Conservation (phyloP, 2,797 vertebrate genomes). For the Cynodonichthys magdalenae region DNA sequence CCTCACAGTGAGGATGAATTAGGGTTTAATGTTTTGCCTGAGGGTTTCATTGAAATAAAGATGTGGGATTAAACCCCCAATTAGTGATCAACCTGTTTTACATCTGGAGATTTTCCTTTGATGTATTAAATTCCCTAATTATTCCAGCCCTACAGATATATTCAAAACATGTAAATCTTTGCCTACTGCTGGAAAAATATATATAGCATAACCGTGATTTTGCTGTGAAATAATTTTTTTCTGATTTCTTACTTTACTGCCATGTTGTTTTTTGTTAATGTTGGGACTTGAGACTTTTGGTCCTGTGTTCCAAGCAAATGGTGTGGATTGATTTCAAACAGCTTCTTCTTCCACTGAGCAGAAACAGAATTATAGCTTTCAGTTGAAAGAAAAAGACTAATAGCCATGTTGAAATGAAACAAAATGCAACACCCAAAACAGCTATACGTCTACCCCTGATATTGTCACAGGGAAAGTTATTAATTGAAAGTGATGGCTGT, state of each 20-base stretch:
- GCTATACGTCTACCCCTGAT: neutral
- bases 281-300: neutral
- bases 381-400: conserved; percentile 10
- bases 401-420: conserved; percentile 15
- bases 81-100: conserved; percentile 15
- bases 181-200: neutral
- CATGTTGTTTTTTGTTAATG: neutral
- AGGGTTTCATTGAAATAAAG: conserved; percentile 8
- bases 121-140: conserved; percentile 19
- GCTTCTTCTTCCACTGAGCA: neutral
- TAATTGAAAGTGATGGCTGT: conserved; percentile 17
- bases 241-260: neutral
- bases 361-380: conserved; percentile 16
- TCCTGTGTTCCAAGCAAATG: conserved; percentile 1
- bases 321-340: conserved; percentile 2
- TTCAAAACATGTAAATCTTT: neutral
- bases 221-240: neutral
- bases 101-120: conserved; percentile 14
- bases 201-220: neutral
- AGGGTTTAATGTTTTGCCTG: conserved; percentile 2
- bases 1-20: neutral
- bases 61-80: conserved; percentile 6
- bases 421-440: conserved; percentile 7
- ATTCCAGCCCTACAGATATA: conserved; percentile 3
- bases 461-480: conserved; percentile 17